These are phyloP conservation scores for Microcebus jonahi DNA, from an alignment of 2,113 vertebrate species.

Conservation along the genomic window DNA sequence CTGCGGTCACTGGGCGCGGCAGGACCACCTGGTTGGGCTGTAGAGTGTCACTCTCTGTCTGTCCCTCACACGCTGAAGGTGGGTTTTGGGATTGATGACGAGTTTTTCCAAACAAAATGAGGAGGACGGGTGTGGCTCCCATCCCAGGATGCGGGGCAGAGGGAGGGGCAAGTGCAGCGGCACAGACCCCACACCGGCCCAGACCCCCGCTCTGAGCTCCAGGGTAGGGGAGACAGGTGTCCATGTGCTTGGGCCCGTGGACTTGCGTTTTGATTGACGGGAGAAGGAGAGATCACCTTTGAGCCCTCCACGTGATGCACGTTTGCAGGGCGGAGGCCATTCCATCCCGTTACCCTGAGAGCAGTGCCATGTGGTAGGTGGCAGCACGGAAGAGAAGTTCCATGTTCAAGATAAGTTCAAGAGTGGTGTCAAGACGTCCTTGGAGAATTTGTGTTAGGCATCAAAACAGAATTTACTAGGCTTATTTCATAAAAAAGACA, in stretches of 20 bases:
- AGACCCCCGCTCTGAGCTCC: not conserved
- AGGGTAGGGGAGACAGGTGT: not conserved
- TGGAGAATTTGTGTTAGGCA: not conserved
- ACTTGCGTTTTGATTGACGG: not conserved
- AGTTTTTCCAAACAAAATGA: not conserved
- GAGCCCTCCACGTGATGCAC: fast-evolving
- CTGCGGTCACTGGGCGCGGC: fast-evolving
- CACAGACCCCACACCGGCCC: not conserved
- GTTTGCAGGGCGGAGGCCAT: fast-evolving
- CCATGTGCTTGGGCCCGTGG: not conserved
- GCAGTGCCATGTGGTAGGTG: fast-evolving
- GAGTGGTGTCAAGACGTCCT: fast-evolving
- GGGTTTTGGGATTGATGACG: too few species aligned
- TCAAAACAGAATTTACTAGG: not conserved
- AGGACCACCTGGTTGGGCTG: not conserved
- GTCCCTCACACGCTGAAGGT: not conserved
- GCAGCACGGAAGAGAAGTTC: not conserved
- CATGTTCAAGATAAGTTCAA: too few species aligned
- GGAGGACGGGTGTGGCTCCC: too few species aligned
- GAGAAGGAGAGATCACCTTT: not conserved
- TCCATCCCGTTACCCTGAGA: not conserved
- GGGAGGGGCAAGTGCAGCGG: too few species aligned
- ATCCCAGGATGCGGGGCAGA: too few species aligned
- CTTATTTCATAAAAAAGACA: not conserved
- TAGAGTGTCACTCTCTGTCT: not conserved